Evolutionary conservation across 2,113 vertebrate species (phyloP).

Genomic region (Nibea albiflora): DNA sequence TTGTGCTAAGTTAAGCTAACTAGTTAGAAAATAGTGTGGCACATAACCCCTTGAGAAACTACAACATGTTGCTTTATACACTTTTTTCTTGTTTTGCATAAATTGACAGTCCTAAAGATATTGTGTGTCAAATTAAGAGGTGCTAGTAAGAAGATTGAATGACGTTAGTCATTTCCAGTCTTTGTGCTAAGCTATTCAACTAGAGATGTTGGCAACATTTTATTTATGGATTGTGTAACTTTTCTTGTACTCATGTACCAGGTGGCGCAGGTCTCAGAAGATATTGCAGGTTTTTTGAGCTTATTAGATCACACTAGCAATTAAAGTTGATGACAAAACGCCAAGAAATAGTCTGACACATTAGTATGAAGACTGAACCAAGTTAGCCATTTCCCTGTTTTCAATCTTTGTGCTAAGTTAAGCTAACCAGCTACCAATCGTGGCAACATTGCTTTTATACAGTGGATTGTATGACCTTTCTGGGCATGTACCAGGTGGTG

Average conservation of each 20-base stretch:
- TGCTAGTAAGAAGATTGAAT: not conserved
- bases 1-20: too few relatives aligned
- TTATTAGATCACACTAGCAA: not conserved
- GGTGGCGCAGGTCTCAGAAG: not conserved
- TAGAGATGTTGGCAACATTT: not conserved
- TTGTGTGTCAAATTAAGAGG: not conserved
- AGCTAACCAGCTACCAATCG: too few relatives aligned
- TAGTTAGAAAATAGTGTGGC: not conserved
- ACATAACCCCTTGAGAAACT: not conserved
- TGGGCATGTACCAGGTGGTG: too few relatives aligned
- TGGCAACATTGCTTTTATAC: too few relatives aligned
- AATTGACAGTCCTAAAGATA: not conserved
- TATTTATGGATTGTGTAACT: too few relatives aligned
- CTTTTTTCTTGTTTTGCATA: too few relatives aligned
- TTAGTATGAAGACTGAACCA: too few relatives aligned
- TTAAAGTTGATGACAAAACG: too few relatives aligned
- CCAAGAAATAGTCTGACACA: too few relatives aligned
- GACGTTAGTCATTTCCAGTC: not conserved
- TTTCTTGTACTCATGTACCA: not conserved
- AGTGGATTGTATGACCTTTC: too few relatives aligned
- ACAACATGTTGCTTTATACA: not conserved
- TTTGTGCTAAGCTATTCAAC: not conserved
- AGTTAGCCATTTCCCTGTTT: too few relatives aligned
- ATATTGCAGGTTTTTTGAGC: conserved; percentile 26
- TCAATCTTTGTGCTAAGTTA: too few relatives aligned